These are phyloP conservation scores for Lipotes vexillifer DNA, from an alignment of 2,113 vertebrate genomes.

Conservation along the genomic window DNA sequence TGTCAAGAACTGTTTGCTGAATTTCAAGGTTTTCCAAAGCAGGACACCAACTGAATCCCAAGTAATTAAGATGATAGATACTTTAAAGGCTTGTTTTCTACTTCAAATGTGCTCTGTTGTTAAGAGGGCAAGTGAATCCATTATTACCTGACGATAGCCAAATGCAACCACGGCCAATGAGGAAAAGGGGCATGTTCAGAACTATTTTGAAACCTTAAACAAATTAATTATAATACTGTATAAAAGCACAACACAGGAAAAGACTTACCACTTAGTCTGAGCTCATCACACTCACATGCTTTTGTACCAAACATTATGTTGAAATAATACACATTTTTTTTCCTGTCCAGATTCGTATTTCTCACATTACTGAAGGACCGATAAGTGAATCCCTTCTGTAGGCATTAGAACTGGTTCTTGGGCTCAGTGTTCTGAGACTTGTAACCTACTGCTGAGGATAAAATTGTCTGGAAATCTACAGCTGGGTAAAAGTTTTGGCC, in stretches of 20 bases:
- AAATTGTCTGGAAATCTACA: background rate
- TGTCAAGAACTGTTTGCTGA: background rate
- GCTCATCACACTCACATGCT: background rate
- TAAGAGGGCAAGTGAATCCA: background rate
- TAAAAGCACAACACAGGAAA: background rate
- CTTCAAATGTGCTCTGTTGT: background rate
- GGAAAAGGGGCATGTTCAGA: background rate
- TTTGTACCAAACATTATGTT: background rate
- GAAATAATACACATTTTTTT: background rate
- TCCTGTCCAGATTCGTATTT: background rate
- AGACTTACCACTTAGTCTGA: background rate
- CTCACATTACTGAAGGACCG: background rate
- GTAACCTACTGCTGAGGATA: background rate
- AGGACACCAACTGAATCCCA: background rate
- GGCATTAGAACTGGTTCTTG: background rate
- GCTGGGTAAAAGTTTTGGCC: background rate
- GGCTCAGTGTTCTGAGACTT: background rate
- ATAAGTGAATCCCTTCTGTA: background rate
- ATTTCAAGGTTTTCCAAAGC: conserved; percentile 1
- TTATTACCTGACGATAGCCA: background rate
- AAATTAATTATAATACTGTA: background rate
- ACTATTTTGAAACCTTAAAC: background rate
- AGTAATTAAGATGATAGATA: background rate
- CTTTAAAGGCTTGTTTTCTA: background rate
- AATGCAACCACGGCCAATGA: background rate